phyloP scores from a whole-genome alignment of 2,888 invertebrate species.

The Phragmatobia fuliginosa region DNA sequence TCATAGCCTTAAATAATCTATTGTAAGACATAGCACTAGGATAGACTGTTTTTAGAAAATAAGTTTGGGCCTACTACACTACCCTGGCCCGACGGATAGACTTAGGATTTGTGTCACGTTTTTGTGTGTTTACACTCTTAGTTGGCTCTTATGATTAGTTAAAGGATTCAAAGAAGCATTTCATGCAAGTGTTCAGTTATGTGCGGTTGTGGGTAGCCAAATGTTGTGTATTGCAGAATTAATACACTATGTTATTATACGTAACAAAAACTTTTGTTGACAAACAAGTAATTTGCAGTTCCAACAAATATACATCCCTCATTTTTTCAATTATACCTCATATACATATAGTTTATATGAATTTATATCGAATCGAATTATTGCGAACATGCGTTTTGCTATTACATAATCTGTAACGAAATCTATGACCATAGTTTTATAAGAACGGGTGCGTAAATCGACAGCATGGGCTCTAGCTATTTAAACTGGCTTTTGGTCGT shows the following conservation, averaged over 20 bases:
- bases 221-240: neutral
- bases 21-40: no score
- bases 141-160: no score
- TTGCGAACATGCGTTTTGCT: constrained; percentile 52
- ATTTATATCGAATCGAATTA: no score
- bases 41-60: no score
- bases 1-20: no score
- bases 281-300: neutral
- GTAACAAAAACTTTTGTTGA: neutral
- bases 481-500: neutral
- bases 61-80: no score
- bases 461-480: constrained; percentile 23
- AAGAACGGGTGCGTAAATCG: constrained; percentile 37
- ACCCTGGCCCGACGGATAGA: no score
- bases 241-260: neutral
- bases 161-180: no score
- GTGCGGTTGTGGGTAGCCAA: neutral
- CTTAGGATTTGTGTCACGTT: no score
- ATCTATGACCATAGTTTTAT: constrained; percentile 40
- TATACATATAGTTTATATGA: no score
- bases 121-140: no score
- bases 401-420: constrained; percentile 49
- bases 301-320: constrained; percentile 36
- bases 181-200: neutral
- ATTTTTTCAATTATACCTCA: constrained; percentile 52